Percentiles rank a stretch among this genome's conserved stretches.
Conservation (phyloP, 2,113 vertebrate genomes). For the Camelus dromedarius region DNA sequence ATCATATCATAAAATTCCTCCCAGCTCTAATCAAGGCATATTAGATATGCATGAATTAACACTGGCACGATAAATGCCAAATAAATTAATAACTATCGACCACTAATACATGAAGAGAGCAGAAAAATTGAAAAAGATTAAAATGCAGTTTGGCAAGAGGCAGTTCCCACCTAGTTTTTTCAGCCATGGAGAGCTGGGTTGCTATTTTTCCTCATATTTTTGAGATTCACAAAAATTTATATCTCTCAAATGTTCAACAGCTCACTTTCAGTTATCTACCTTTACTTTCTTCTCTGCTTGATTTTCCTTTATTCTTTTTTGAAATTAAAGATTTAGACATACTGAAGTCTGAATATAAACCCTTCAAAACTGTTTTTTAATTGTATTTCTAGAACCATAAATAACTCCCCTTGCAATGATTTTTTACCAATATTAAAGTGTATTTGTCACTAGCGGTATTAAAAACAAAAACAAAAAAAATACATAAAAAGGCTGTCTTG, state of each 20-base stretch:
- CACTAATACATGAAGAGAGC: constrained; percentile 65
- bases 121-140: constrained; percentile 70
- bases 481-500: not conserved
- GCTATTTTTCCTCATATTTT: constrained; percentile 11
- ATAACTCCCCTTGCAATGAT: not conserved
- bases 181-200: not conserved
- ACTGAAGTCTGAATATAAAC: not conserved
- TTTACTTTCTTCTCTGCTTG: constrained; percentile 12
- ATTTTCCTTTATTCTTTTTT: constrained; percentile 7
- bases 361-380: not conserved
- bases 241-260: not conserved
- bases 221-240: constrained; percentile 35
- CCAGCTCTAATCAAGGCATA: constrained; percentile 65
- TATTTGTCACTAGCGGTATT: not conserved
- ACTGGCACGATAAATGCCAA: constrained; percentile 74
- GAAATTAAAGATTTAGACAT: not conserved
- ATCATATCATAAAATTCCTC: constrained; percentile 52
- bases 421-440: constrained; percentile 21
- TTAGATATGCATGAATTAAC: constrained; percentile 74
- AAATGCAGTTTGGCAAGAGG: constrained; percentile 48
- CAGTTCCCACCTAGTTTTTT: constrained; percentile 26
- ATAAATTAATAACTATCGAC: constrained; percentile 72
- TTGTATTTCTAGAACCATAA: not conserved
- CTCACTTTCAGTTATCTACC: not conserved
- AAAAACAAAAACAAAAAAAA: constrained; percentile 39